Base-by-base conservation (phyloP, 1,140 invertebrate genomes). In the Rhynchophorus ferrugineus region DNA sequence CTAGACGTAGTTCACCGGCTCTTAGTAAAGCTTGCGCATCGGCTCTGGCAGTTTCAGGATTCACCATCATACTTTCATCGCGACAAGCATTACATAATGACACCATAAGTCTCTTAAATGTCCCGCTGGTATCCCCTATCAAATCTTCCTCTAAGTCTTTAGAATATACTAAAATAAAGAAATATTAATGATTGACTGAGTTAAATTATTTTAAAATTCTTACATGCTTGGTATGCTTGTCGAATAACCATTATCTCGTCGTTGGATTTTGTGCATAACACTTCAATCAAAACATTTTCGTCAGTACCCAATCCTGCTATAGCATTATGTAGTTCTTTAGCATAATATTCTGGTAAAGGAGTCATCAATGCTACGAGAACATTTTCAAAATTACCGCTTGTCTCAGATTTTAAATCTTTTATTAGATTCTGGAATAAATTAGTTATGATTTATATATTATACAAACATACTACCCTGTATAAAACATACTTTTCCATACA, bases 361-460 rank as follows among this genome's bases (percentile, higher is more conserved):
- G 83, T 90, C 83, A 98, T 88, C 59, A 97, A 73, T 0, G 89
- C 89, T 19, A 95, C 73, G 3, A 97, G 67, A 0, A 93, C 69
- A 58, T 92, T 82, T 69, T 96, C 89, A 65, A 95, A 94, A 62
- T 93, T 89, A 18, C 93, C 93, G 61, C 82, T 84, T 3, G 91
- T 75, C 71, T 97, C 93, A 49, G 86, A 89, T 66, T 94, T 92
- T 54, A 98, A 73, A 59, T 96, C 89, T 52, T 86, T 85, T 24
- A 92, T 80, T 39, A 97, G 73, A 71, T 96, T 91, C 85, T 95
- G 21, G 34, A 55, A 56, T 61, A 41, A 18, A 39, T 6, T 29
- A 29, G 11, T 5, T 29, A 29, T 6, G 24, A 29, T 5, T 29
- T 5, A 6, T 29, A 29, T 6, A 11, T 6, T 6, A 29, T 6